Conservation (phyloP, 2,113 vertebrate genomes). For the Pangasianodon hypophthalmus region DNA sequence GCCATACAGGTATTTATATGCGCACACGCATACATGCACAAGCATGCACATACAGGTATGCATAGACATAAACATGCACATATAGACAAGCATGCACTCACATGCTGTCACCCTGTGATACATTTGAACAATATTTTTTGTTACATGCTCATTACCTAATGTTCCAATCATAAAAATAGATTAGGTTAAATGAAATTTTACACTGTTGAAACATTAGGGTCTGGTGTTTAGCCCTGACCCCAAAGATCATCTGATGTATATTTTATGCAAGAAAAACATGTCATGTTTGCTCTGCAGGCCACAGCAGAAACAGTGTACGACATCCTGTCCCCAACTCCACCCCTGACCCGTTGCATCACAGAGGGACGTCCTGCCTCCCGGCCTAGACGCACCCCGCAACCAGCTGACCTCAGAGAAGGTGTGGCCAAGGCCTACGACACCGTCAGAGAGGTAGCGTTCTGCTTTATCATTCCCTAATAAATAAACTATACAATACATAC, state of each 20-base stretch:
- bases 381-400: slow-evolving; percentile 79
- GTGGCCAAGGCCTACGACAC: slow-evolving; percentile 91
- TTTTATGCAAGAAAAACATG: neutral
- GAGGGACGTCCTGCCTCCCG: slow-evolving; percentile 75
- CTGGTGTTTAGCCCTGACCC: neutral
- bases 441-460: slow-evolving; percentile 80
- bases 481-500: neutral
- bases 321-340: slow-evolving; percentile 87
- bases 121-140: neutral
- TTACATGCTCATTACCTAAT: neutral
- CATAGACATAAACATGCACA: neutral
- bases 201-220: neutral
- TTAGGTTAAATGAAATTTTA: neutral
- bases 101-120: neutral
- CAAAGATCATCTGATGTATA: neutral
- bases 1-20: slow-evolving; percentile 83
- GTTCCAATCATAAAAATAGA: neutral
- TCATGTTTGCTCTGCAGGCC: slow-evolving; percentile 69
- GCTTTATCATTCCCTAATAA: neutral
- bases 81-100: neutral
- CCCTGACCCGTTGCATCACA: slow-evolving; percentile 78
- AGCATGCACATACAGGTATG: neutral
- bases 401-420: slow-evolving; percentile 87
- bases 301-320: slow-evolving; percentile 92
- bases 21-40: neutral